phyloP scores from a whole-genome alignment of 2,113 vertebrate genomes.

The Cacatua alba region DNA sequence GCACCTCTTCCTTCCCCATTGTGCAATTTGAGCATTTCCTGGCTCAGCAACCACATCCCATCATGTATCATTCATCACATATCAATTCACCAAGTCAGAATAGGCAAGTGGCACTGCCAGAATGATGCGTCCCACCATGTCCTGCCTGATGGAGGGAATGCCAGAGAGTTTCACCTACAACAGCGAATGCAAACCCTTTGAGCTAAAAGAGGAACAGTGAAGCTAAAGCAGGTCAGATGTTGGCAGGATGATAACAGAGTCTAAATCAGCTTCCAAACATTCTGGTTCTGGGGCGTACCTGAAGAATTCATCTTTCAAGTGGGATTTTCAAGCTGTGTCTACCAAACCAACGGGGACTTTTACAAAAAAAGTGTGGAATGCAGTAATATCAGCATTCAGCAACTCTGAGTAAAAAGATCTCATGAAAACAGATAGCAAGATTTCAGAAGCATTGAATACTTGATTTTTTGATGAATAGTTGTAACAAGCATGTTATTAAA shows the following conservation, averaged over 20 bases:
- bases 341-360: neutral
- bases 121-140: accelerated
- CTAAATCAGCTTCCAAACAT: neutral
- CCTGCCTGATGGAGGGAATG: neutral
- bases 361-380: neutral
- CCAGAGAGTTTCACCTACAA: neutral
- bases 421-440: neutral
- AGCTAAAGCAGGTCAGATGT: neutral
- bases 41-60: neutral
- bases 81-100: neutral
- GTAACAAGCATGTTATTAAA: neutral
- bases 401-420: neutral
- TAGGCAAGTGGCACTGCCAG: neutral
- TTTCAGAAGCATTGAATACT: neutral
- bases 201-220: neutral
- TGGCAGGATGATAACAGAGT: neutral
- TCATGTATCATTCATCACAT: accelerated
- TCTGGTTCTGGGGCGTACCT: neutral
- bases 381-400: neutral
- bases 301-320: neutral
- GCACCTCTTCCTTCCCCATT: neutral
- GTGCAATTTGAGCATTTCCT: neutral
- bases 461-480: neutral
- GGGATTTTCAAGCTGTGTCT: neutral
- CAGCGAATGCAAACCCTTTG: neutral